Evolutionary conservation across 2,888 invertebrate genomes (phyloP).

Genomic region (Eristalis arbustorum): DNA sequence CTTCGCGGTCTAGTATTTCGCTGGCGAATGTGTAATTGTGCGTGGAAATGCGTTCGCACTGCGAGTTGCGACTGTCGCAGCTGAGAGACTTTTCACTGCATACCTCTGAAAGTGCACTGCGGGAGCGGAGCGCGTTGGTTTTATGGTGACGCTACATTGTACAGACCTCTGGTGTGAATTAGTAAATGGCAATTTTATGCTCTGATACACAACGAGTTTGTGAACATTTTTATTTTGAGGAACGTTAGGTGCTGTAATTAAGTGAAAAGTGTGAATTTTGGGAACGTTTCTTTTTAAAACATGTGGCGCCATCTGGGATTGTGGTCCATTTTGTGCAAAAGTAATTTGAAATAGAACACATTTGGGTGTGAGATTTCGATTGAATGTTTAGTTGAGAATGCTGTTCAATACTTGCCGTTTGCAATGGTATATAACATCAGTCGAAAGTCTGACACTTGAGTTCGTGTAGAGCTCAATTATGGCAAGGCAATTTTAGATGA

Average conservation of each 20-base stretch:
- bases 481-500: no score
- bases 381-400: no score
- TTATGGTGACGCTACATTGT: conserved; percentile 7
- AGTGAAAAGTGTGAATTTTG: not conserved
- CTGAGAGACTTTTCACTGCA: conserved; percentile 39
- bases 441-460: no score
- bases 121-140: not conserved
- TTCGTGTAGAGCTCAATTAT: no score
- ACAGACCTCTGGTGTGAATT: conserved; percentile 8
- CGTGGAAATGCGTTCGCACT: conserved; percentile 58
- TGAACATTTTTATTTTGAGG: not conserved
- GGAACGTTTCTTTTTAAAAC: not conserved
- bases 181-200: conserved; percentile 45
- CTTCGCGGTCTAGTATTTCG: conserved; percentile 70
- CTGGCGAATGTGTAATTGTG: conserved; percentile 54
- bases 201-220: conserved; percentile 40
- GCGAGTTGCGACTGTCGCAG: conserved; percentile 55
- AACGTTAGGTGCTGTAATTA: not conserved
- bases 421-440: no score
- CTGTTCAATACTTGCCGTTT: no score
- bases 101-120: not conserved
- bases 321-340: no score
- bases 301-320: conserved; percentile 1
- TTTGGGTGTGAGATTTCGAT: no score
- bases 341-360: no score